Evolutionary conservation across 2,888 invertebrate genomes (phyloP), one percentile per base, ranked within the genome.

Genomic region (Frankliniella fusca): DNA sequence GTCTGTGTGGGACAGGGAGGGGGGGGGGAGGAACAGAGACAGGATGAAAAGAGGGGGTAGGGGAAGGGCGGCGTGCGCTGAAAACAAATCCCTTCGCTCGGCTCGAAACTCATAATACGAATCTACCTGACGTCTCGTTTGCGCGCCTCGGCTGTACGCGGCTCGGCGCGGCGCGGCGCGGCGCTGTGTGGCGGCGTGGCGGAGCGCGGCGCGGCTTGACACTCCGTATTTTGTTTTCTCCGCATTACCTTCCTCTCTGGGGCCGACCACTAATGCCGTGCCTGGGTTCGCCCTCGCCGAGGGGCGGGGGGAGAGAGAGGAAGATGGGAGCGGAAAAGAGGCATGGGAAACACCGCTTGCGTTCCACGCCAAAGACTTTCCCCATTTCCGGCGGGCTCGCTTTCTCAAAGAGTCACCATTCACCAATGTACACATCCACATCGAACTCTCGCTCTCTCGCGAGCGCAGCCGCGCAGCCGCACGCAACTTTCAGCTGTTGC

Each of bases 281-380:
- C 5, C 5, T 38, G 38, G 38, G 38, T 61, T 61, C 61, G 11
- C 38, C 38, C 38, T 38, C 38, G 38, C 3, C 38, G 54, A 54
- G 54, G 18, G 3, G 18, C 15, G 18, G 3, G 18, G 54, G 1
- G 54, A 8, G 61, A 61, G 61, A 61, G 61, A 61, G 61, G 15
- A 18, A 61, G 18, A 61, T 38, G 61, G 18, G 61, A 61, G 15
- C 18, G 61, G 38, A 15, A 18, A 61, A 15, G 15, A n/a, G 61
- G 61, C 18, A 61, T 11, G 61, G 54, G 61, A 38, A 61, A n/a
- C 11, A n/a, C 61, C 61, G 61, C 20, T n/a, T 27, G 23, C 70
- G 70, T 76, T 76, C 70, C 70, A 76, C 8, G 70, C 70, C 70
- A 23, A 76, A 76, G 70, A 76, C 70, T 76, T 76, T 76, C 70